These are phyloP conservation scores for Melieria omissa DNA, from an alignment of 2,888 invertebrate genomes.

Conservation along the genomic window DNA sequence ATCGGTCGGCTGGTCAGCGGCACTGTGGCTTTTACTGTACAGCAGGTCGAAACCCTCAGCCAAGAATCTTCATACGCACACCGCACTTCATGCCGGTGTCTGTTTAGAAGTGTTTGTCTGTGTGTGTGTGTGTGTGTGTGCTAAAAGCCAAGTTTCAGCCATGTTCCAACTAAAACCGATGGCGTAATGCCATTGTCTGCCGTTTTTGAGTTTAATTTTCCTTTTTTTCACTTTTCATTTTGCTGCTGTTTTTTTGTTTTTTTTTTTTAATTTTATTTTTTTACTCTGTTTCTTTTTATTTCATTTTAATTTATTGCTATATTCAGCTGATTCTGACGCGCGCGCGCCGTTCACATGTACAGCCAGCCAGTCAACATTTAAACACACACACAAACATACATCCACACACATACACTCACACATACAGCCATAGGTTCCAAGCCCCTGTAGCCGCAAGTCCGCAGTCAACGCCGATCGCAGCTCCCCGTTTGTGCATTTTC, in stretches of 20 bases:
- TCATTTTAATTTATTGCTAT: constrained; percentile 61
- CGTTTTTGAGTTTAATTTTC: no score
- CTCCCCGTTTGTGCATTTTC: background rate
- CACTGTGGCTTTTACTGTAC: background rate
- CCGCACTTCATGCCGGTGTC: no score
- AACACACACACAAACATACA: background rate
- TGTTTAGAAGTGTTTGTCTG: no score
- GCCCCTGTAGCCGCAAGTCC: background rate
- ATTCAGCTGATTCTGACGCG: constrained; percentile 57
- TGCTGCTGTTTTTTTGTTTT: no score
- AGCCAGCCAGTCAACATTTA: no score
- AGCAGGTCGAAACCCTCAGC: no score
- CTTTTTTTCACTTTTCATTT: no score
- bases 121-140: no score
- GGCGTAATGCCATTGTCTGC: constrained; percentile 11
- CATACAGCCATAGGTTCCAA: background rate
- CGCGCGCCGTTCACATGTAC: constrained; percentile 42
- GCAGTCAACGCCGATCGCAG: background rate
- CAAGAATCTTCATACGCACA: no score
- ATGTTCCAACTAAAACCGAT: constrained; percentile 44
- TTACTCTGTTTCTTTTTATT: constrained; percentile 44
- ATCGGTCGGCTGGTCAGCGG: constrained; percentile 48
- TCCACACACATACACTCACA: background rate
- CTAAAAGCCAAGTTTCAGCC: constrained; percentile 43
- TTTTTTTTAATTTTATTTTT: constrained; percentile 5